Evolutionary conservation across 1,140 invertebrate genomes (phyloP).

Genomic region (Colletes gigas): DNA sequence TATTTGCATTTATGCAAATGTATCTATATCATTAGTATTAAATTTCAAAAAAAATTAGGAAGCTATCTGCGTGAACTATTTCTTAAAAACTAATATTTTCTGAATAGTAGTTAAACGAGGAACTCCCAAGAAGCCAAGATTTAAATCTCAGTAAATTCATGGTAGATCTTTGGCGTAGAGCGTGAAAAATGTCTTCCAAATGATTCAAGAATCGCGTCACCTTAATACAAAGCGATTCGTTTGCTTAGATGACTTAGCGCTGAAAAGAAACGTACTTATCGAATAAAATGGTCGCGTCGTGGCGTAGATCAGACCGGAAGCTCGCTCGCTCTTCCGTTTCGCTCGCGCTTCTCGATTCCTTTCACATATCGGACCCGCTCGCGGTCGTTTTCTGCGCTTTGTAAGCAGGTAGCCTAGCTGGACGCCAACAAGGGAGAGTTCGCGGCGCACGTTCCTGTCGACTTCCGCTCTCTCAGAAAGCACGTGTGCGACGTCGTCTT

Average conservation of each 20-base stretch:
- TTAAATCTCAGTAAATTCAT: too few species aligned
- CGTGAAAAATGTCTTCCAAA: too few species aligned
- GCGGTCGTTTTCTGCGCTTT: slow-evolving; percentile 28
- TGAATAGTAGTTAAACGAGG: too few species aligned
- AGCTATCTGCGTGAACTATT: too few species aligned
- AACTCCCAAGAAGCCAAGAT: too few species aligned
- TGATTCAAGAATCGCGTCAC: too few species aligned
- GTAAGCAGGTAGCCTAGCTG: slow-evolving; percentile 16
- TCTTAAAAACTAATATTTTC: too few species aligned
- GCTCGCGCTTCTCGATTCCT: slow-evolving; percentile 34
- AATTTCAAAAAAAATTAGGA: too few species aligned
- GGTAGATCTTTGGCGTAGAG: too few species aligned
- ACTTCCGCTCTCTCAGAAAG: slow-evolving; percentile 40
- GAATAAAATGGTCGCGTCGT: slow-evolving; percentile 47
- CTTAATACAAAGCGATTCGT: background rate
- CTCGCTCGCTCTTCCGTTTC: slow-evolving; percentile 39
- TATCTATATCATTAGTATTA: too few species aligned
- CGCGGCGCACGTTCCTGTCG: slow-evolving; percentile 36
- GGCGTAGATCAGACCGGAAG: slow-evolving; percentile 33
- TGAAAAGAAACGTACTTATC: slow-evolving; percentile 17
- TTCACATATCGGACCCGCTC: slow-evolving; percentile 1
- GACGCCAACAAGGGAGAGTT: slow-evolving; percentile 22
- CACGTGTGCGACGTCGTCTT: slow-evolving; percentile 28
- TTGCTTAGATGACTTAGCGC: background rate
- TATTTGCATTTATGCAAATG: too few species aligned